phyloP scores from a whole-genome alignment of 2,797 vertebrate species.

The Melanotaenia boesemani region DNA sequence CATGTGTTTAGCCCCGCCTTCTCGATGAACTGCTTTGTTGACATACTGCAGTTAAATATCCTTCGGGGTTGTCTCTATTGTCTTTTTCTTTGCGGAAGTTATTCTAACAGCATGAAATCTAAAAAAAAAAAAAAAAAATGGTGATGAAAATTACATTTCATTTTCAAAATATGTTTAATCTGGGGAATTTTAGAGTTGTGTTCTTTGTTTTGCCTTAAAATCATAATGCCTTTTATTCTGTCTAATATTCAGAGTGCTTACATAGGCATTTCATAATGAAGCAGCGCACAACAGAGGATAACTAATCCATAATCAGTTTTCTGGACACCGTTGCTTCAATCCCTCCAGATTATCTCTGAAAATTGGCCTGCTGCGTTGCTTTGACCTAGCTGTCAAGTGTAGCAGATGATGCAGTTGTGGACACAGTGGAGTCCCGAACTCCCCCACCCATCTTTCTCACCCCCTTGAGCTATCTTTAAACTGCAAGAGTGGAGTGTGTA shows the following conservation, averaged over 20 bases:
- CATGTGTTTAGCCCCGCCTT: constrained; percentile 41
- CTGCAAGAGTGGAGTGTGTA: constrained; percentile 62
- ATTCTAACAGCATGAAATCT: neutral
- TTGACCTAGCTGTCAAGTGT: constrained; percentile 64
- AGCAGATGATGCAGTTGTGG: constrained; percentile 57
- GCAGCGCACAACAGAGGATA: constrained; percentile 35
- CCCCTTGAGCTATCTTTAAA: constrained; percentile 75
- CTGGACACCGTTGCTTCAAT: constrained; percentile 22
- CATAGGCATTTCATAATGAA: constrained; percentile 29
- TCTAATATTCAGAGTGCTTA: constrained; percentile 1
- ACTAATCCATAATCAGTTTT: constrained; percentile 56
- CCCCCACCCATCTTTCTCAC: constrained; percentile 18
- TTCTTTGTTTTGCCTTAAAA: neutral
- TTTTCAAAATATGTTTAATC: neutral
- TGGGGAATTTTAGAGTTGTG: neutral
- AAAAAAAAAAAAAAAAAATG: neutral
- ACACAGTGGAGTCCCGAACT: constrained; percentile 19
- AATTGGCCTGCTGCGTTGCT: constrained; percentile 48
- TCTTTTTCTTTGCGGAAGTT: constrained; percentile 44
- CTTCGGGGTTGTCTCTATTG: neutral
- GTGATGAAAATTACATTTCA: neutral
- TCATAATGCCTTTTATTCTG: neutral
- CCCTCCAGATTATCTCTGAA: constrained; percentile 59
- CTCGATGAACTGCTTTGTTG: constrained; percentile 66
- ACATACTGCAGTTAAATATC: constrained; percentile 63